Evolutionary conservation across 1,140 invertebrate genomes (phyloP).

Genomic region (Temnothorax nylanderi): DNA sequence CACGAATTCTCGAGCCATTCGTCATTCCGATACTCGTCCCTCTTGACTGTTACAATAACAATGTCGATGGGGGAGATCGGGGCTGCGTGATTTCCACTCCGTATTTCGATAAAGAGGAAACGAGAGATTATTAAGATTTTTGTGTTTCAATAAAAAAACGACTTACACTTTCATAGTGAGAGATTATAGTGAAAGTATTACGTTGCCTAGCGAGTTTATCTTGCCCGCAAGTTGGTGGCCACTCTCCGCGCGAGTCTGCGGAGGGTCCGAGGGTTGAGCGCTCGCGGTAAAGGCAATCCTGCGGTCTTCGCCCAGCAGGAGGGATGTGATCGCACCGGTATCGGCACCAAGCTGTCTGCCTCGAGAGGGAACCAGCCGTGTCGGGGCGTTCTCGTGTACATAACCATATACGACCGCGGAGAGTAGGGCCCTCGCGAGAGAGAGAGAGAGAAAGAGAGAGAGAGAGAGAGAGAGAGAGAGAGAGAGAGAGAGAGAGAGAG

Average conservation of each 20-base stretch:
- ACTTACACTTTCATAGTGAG: neutral
- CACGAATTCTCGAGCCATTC: constrained; percentile 41
- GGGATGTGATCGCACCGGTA: constrained; percentile 76
- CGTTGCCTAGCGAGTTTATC: constrained; percentile 22
- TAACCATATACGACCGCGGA: constrained; percentile 45
- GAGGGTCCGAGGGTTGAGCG: constrained; percentile 65
- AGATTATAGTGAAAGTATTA: constrained; percentile 1
- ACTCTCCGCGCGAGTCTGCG: constrained; percentile 33
- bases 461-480: too few species aligned
- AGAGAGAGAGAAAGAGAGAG: too few species aligned
- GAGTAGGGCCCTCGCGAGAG: constrained; percentile 33
- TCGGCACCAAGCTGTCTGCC: constrained; percentile 84
- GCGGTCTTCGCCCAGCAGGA: constrained; percentile 77
- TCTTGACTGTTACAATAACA: constrained; percentile 40
- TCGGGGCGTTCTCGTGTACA: constrained; percentile 66
- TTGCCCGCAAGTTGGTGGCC: constrained; percentile 42
- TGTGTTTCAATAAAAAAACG: neutral
- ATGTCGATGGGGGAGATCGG: neutral
- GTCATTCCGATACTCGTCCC: constrained; percentile 1
- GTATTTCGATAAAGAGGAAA: too few species aligned
- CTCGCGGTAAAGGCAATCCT: constrained; percentile 63
- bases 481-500: too few species aligned
- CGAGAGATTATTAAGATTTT: neutral
- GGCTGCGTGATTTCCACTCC: neutral
- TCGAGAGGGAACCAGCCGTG: constrained; percentile 67